Evolutionary conservation across 2,888 invertebrate species (phyloP).

Genomic region (Steinernema carpocapsae): DNA sequence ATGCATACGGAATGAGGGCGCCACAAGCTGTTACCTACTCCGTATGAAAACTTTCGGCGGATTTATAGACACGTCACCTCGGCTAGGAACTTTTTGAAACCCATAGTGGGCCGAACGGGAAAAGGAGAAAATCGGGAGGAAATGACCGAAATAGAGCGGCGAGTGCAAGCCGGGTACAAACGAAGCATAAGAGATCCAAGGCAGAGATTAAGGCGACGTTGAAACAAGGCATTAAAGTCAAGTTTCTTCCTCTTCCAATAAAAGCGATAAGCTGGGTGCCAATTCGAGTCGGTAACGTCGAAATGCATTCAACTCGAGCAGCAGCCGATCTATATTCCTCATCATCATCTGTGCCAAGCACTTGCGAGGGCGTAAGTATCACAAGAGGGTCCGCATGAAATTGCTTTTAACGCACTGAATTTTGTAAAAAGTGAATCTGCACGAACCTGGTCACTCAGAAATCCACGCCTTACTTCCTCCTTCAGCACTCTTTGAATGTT

Average conservation of each 20-base stretch:
- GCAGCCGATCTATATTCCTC: constrained; percentile 17
- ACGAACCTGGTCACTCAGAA: too few species aligned
- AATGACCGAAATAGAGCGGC: too few species aligned
- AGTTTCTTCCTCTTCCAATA: background rate
- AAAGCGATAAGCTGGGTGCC: background rate
- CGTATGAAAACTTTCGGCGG: background rate
- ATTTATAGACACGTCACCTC: background rate
- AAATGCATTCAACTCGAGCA: constrained; percentile 7
- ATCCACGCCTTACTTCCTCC: too few species aligned
- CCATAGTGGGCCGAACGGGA: too few species aligned
- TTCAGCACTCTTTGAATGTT: too few species aligned
- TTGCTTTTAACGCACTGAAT: constrained; percentile 9
- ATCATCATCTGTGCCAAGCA: background rate
- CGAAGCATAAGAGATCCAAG: too few species aligned
- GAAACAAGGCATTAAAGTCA: too few species aligned
- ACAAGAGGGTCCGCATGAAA: constrained; percentile 25
- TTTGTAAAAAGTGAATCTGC: background rate
- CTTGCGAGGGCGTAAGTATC: constrained; percentile 33
- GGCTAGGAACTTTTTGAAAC: too few species aligned
- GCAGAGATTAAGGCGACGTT: too few species aligned
- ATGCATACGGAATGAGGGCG: background rate
- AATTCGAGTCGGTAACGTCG: constrained; percentile 7
- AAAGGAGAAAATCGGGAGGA: too few species aligned
- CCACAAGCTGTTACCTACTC: background rate
- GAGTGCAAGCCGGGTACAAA: too few species aligned